Percentiles rank a stretch among this genome's conserved stretches.
Conservation (phyloP, 2,888 invertebrate species). For the Chrysina gloriosa region DNA sequence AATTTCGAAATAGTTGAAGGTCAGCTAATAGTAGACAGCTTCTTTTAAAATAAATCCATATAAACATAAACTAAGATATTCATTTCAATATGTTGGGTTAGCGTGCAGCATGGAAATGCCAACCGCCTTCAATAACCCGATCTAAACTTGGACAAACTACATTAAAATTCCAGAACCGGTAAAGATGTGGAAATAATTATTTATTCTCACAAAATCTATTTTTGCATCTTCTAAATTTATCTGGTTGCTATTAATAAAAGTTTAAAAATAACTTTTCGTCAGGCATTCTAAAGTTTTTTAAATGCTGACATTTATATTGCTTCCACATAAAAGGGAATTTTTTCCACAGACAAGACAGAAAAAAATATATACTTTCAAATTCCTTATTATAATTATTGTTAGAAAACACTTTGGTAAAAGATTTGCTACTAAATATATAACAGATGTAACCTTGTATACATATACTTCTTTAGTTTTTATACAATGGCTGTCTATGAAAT, state of each 20-base stretch:
- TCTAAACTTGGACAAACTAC: neutral
- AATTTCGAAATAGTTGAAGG: constrained; percentile 7
- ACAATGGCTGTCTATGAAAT: neutral
- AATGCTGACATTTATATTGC: constrained; percentile 19
- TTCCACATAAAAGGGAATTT: constrained; percentile 22
- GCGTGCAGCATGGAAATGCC: constrained; percentile 14
- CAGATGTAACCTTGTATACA: constrained; percentile 10
- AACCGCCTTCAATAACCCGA: constrained; percentile 28
- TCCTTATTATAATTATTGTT: constrained; percentile 6
- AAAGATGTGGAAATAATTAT: constrained; percentile 26
- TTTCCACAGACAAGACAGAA: constrained; percentile 2
- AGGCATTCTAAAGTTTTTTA: constrained; percentile 20
- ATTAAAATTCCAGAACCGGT: constrained; percentile 24
- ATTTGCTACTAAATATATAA: neutral
- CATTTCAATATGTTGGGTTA: constrained; percentile 5
- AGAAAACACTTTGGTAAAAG: neutral
- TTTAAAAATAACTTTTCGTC: constrained; percentile 24
- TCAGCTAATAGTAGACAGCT: neutral
- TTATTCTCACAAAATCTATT: constrained; percentile 23
- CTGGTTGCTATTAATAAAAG: constrained; percentile 13
- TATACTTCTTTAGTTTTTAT: neutral
- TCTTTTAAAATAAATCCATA: constrained; percentile 12
- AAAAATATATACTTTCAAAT: constrained; percentile 18
- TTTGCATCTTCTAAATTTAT: constrained; percentile 14
- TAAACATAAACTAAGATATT: constrained; percentile 20